phyloP scores from a whole-genome alignment of 1,140 invertebrate genomes.

The Macrocentrus cingulum region DNA sequence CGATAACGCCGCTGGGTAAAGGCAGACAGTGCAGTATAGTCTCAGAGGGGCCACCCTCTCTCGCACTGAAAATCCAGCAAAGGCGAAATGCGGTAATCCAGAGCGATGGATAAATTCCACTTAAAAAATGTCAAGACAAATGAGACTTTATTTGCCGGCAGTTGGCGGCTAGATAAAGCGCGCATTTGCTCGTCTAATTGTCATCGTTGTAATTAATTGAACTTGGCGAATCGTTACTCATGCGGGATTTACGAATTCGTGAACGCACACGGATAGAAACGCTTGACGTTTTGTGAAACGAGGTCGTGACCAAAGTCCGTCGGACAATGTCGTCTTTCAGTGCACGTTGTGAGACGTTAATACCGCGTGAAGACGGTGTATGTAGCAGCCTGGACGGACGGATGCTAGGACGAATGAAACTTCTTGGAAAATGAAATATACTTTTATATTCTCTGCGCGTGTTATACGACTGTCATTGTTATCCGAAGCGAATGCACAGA shows the following conservation, averaged over 20 bases:
- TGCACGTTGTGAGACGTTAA: conserved; percentile 41
- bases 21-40: conserved; percentile 5
- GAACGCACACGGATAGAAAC: background rate
- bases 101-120: no score
- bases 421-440: conserved; percentile 12
- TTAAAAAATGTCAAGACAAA: no score
- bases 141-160: background rate
- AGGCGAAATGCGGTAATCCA: no score
- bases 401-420: conserved; percentile 1
- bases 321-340: conserved; percentile 44
- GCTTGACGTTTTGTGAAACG: conserved; percentile 22
- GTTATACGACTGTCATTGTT: background rate
- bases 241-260: conserved; percentile 17
- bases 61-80: no score
- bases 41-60: background rate
- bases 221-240: conserved; percentile 23
- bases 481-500: background rate
- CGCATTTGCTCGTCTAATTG: conserved; percentile 15
- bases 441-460: conserved; percentile 2
- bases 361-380: conserved; percentile 30
- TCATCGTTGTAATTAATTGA: conserved; percentile 27
- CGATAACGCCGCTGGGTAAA: conserved; percentile 37
- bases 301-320: conserved; percentile 27
- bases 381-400: background rate
- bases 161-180: background rate